phyloP scores from a whole-genome alignment of 1,140 invertebrate species.

The Delia radicum region DNA sequence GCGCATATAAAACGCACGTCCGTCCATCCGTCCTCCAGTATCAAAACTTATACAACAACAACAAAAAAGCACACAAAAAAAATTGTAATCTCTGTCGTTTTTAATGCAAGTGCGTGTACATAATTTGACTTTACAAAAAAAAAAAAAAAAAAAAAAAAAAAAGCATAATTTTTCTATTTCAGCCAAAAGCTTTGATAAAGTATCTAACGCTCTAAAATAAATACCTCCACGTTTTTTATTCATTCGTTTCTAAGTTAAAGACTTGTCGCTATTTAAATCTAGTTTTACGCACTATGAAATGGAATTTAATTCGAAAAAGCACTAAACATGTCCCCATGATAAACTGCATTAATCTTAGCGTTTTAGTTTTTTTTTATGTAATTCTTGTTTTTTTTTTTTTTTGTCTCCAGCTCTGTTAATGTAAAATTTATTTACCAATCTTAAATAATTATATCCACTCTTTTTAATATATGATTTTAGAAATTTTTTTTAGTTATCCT shows the following conservation, averaged over 20 bases:
- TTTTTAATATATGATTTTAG: background rate
- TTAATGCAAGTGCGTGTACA: slow-evolving; percentile 3
- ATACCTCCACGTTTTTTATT: background rate
- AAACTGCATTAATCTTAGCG: background rate
- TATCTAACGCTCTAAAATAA: background rate
- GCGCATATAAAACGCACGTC: background rate
- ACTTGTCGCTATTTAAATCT: background rate
- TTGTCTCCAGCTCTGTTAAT: background rate
- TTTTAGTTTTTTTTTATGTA: background rate
- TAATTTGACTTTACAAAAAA: background rate
- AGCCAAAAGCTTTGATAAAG: background rate
- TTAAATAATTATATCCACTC: background rate
- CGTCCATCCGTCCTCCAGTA: background rate
- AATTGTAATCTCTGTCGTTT: background rate
- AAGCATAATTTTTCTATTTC: no score
- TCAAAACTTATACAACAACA: no score
- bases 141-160: background rate
- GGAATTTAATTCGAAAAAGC: background rate
- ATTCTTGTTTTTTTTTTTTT: background rate
- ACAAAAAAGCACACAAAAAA: background rate
- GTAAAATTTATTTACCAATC: background rate
- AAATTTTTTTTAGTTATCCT: background rate
- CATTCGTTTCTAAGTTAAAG: background rate
- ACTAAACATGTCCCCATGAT: background rate
- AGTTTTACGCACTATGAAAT: background rate